These are phyloP conservation scores for Tuta absoluta DNA, from an alignment of 2,888 invertebrate genomes.

Conservation along the genomic window DNA sequence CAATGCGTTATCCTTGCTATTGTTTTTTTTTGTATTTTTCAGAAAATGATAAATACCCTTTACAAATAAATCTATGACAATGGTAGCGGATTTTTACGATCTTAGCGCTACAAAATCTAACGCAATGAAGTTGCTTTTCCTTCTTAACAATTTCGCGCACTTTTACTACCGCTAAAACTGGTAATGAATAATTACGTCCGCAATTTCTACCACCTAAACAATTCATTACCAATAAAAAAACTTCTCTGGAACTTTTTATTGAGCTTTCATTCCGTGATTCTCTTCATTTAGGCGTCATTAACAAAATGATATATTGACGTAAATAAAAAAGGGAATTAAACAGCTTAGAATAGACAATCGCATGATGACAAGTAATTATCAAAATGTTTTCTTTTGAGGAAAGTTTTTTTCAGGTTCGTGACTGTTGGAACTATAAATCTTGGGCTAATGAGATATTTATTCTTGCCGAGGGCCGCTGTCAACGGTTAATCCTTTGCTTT, in stretches of 20 bases:
- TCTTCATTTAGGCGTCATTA: constrained; percentile 75
- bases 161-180: constrained; percentile 29
- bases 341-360: constrained; percentile 75
- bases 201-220: constrained; percentile 13
- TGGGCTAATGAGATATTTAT: constrained; percentile 79
- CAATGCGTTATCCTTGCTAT: too few relatives aligned
- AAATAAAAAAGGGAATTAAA: constrained; percentile 72
- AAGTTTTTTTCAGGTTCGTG: constrained; percentile 75
- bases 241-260: constrained; percentile 4
- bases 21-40: too few relatives aligned
- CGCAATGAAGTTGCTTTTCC: not conserved
- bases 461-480: constrained; percentile 68
- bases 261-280: constrained; percentile 58
- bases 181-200: constrained; percentile 26
- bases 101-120: not conserved
- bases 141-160: constrained; percentile 26
- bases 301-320: constrained; percentile 73
- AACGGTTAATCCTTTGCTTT: constrained; percentile 76
- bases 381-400: constrained; percentile 63
- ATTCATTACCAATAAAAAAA: constrained; percentile 13
- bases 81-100: not conserved
- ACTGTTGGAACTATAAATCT: constrained; percentile 77
- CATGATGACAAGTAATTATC: constrained; percentile 80
- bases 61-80: too few relatives aligned
- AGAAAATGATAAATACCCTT: too few relatives aligned